Base-by-base conservation (phyloP, 2,888 invertebrate species). In the Maniola hyperantus region DNA sequence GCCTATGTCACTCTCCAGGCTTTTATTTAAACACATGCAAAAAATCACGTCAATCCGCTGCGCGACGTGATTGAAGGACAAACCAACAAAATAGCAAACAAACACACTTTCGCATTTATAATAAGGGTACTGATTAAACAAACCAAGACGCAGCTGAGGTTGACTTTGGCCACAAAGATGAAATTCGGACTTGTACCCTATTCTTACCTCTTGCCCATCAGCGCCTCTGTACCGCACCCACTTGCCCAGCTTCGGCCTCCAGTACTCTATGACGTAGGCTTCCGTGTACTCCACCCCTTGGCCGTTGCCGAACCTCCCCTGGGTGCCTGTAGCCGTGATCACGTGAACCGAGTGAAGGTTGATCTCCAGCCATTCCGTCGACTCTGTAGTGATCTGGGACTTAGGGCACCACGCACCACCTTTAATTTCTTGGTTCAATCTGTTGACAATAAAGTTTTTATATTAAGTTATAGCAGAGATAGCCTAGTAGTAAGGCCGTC, bases 391-490 rank as follows among this genome's bases (percentile, higher is more conserved):
- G 79, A 97, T 96, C 83, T 95, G 95, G 61, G 94, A 93, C 85
- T 95, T 95, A 11, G 98, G 98, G 89, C 98, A 98, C 98, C 98
- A 98, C 0, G 98, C 98, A 55, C 98, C 98, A 13, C 97, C 97
- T 79, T 95, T 95, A 73, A 94, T 93, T 82, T 98, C 98, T 76
- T 95, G 95, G 73, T 96, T 95, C 75, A 98, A 92, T 84, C 98
- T 98, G 94, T 44, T 20, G 33, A 65, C 42, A 44, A 54, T 18
- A 5, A 50, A 15, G n/a, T 50, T 10, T 5, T 26, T 26, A 26
- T 26, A 26, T 26, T 26, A 4, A 26, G 1, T 26, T 26, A 4
- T 26, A 26, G 26, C 26, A n/a, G n/a, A n/a, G n/a, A n/a, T n/a
- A n/a, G n/a, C n/a, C n/a, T n/a, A n/a, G n/a, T n/a, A n/a, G n/a